A percentile compares a stretch with the other conserved stretches of the same genome.
These are phyloP conservation scores for Cyanoderma ruficeps DNA, from an alignment of 2,113 vertebrate genomes.

Conservation along the genomic window DNA sequence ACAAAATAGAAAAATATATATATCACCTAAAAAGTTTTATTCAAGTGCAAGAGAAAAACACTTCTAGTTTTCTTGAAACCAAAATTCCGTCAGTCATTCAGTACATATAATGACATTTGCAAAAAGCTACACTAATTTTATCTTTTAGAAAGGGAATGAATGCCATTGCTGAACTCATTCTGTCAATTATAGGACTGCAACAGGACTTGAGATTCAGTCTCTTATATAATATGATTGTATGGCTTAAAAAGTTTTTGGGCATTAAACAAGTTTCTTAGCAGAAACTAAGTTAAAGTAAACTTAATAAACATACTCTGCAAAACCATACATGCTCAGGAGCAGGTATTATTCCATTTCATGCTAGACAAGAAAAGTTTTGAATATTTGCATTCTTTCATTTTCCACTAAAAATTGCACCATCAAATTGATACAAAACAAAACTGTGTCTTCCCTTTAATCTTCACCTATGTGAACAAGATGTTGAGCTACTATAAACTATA, in stretches of 20 bases:
- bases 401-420: not conserved
- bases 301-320: not conserved
- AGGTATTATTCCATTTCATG: not conserved
- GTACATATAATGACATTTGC: not conserved
- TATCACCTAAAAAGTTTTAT: not conserved
- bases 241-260: not conserved
- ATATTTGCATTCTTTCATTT: not conserved
- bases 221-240: not conserved
- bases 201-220: not conserved
- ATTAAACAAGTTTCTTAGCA: not conserved
- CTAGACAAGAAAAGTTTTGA: not conserved
- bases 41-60: not conserved
- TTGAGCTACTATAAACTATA: not conserved
- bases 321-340: not conserved
- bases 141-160: not conserved
- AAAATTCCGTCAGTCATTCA: not conserved
- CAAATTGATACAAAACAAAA: not conserved
- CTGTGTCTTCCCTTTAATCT: not conserved
- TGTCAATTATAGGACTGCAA: not conserved
- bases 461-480: not conserved
- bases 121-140: not conserved
- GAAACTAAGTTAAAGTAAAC: not conserved
- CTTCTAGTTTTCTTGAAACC: not conserved
- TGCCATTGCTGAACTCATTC: conserved; percentile 11
- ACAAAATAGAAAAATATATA: not conserved